These are phyloP conservation scores for Corbicula japonica DNA, from an alignment of 2,888 invertebrate genomes.

Conservation along the genomic window DNA sequence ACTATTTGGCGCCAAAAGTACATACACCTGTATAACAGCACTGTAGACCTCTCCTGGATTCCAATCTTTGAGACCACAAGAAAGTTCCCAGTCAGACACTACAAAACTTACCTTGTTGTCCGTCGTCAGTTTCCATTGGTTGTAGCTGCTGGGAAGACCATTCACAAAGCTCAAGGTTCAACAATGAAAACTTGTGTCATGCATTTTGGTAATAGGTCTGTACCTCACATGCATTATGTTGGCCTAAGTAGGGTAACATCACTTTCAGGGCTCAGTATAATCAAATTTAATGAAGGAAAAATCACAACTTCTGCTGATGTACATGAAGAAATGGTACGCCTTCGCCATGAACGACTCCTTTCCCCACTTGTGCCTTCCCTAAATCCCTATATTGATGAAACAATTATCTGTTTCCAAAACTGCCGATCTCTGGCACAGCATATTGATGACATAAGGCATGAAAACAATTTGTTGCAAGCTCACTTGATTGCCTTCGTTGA, in stretches of 20 bases:
- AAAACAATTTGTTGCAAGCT: conserved; percentile 26
- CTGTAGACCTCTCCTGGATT: conserved; percentile 13
- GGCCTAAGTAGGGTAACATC: conserved; percentile 51
- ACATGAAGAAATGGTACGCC: conserved; percentile 48
- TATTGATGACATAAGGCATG: conserved; percentile 41
- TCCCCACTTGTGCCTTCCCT: conserved; percentile 13
- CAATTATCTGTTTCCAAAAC: conserved; percentile 46
- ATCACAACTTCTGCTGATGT: conserved; percentile 33
- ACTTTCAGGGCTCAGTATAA: conserved; percentile 36
- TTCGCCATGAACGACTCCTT: conserved; percentile 10
- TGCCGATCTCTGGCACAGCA: conserved; percentile 46
- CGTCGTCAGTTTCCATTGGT: conserved; percentile 55
- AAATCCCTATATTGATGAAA: background rate
- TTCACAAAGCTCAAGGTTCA: conserved; percentile 59
- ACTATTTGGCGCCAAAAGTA: conserved; percentile 25
- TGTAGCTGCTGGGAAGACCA: conserved; percentile 55
- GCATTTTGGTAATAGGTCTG: conserved; percentile 46
- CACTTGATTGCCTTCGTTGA: conserved; percentile 50
- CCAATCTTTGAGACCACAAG: conserved; percentile 39
- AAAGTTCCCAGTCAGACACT: conserved; percentile 22
- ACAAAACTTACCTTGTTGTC: conserved; percentile 22
- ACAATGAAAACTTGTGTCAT: conserved; percentile 49
- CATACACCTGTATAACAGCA: conserved; percentile 22
- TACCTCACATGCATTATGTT: conserved; percentile 58
- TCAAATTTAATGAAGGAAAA: conserved; percentile 43